phyloP scores from a whole-genome alignment of 2,888 invertebrate genomes.

The Ophioninae sp. region DNA sequence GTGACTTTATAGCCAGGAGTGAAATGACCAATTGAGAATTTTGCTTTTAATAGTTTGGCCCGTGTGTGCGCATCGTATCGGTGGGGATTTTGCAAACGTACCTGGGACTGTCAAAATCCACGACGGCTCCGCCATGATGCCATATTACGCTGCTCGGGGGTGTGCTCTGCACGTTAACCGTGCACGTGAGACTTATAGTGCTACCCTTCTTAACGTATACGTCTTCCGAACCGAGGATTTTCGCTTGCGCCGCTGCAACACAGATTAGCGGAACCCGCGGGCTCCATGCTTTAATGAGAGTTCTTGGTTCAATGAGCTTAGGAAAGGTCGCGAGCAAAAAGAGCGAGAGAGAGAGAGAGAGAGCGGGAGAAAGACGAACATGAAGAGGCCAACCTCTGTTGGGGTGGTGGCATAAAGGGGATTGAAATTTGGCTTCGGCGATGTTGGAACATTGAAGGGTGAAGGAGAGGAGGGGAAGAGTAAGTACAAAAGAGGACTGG shows the following conservation, averaged over 20 bases:
- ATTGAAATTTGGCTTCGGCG: slow-evolving; percentile 5
- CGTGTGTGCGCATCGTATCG: not conserved
- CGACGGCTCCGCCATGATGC: slow-evolving; percentile 91
- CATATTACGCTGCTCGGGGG: slow-evolving; percentile 89
- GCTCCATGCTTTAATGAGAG: slow-evolving; percentile 62
- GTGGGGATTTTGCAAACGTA: slow-evolving; percentile 65
- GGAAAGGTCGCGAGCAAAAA: slow-evolving; percentile 45
- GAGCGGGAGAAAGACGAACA: not conserved
- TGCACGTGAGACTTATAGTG: slow-evolving; percentile 93
- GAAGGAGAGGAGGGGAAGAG: slow-evolving; percentile 3
- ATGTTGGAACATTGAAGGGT: slow-evolving; percentile 7
- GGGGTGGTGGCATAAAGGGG: slow-evolving; percentile 9
- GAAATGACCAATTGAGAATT: slow-evolving; percentile 7
- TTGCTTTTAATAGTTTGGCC: not conserved
- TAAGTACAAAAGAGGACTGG: slow-evolving; percentile 33
- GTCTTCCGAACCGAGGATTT: slow-evolving; percentile 92
- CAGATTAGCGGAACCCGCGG: slow-evolving; percentile 67
- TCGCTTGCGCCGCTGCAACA: slow-evolving; percentile 92
- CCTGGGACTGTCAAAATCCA: slow-evolving; percentile 87
- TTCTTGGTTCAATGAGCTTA: slow-evolving; percentile 59
- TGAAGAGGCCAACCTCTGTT: not conserved
- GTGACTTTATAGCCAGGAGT: too few species aligned
- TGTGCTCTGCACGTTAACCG: slow-evolving; percentile 92
- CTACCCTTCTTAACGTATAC: slow-evolving; percentile 95
- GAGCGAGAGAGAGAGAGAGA: slow-evolving; percentile 23